Evolutionary conservation across 2,113 vertebrate species (phyloP).

Genomic region (Sylvia atricapilla): DNA sequence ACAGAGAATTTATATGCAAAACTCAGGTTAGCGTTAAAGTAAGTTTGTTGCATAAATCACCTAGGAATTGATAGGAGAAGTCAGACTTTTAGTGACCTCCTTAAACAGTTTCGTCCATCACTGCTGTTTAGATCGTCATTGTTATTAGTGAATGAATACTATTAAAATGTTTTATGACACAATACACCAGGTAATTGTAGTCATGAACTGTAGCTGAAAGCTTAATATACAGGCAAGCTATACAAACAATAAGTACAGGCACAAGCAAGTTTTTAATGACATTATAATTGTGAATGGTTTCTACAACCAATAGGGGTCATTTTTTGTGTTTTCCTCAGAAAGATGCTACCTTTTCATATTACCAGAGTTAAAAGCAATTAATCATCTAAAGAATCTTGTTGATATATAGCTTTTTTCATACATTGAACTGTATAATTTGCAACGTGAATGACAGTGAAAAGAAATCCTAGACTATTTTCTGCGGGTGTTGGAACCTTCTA

Average conservation of each 20-base stretch:
- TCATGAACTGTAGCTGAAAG: background rate
- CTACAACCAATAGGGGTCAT: background rate
- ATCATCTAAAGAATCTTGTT: background rate
- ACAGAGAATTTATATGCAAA: conserved; percentile 43
- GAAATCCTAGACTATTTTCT: background rate
- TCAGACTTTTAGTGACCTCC: background rate
- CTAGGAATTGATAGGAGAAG: background rate
- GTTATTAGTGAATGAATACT: background rate
- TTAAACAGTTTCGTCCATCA: background rate
- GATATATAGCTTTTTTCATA: background rate
- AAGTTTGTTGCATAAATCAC: conserved; percentile 2
- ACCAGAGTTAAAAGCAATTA: background rate
- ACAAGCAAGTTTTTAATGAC: background rate
- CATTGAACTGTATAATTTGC: background rate
- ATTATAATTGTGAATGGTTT: background rate
- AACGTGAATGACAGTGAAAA: background rate
- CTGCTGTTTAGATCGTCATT: background rate
- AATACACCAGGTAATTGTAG: background rate
- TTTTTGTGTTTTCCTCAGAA: background rate
- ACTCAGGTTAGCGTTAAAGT: background rate
- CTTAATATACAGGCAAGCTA: background rate
- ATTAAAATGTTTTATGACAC: background rate
- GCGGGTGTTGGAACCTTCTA: background rate
- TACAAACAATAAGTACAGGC: background rate
- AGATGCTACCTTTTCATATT: background rate